Conservation (phyloP, 2,888 invertebrate genomes). For the Drosophila mimetica region DNA sequence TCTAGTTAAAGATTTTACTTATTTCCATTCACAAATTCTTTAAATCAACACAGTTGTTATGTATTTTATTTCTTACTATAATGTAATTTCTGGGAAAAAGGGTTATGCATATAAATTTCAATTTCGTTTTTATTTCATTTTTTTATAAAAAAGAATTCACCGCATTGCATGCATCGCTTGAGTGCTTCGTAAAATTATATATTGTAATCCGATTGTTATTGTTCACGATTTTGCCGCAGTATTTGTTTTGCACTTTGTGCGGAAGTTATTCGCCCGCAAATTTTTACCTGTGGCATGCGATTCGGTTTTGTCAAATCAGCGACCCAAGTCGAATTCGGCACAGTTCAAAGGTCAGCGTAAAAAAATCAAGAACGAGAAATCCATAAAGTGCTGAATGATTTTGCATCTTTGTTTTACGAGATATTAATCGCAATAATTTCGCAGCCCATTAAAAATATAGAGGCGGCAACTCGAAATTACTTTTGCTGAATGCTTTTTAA, state of each 20-base stretch:
- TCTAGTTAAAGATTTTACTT: neutral
- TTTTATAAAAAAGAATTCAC: constrained; percentile 33
- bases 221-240: constrained; percentile 36
- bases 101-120: constrained; percentile 13
- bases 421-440: constrained; percentile 15
- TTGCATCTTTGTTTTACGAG: constrained; percentile 16
- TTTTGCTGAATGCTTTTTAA: constrained; percentile 13
- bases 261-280: constrained; percentile 62
- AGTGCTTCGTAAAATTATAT: constrained; percentile 54
- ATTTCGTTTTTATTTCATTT: constrained; percentile 20
- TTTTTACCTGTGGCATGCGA: constrained; percentile 54
- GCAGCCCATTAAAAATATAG: constrained; percentile 19
- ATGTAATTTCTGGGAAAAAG: constrained; percentile 1
- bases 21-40: no score
- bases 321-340: constrained; percentile 8
- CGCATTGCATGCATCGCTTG: constrained; percentile 63
- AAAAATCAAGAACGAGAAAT: neutral
- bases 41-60: no score
- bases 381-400: constrained; percentile 13
- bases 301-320: constrained; percentile 30
- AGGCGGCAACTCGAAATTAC: constrained; percentile 6
- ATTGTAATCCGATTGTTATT: constrained; percentile 42
- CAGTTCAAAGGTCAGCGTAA: constrained; percentile 40
- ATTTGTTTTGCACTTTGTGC: constrained; percentile 45
- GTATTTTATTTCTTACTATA: neutral